A percentile compares a stretch with the other conserved stretches of the same genome.
These are phyloP conservation scores for Hydraecia micacea DNA, from an alignment of 2,888 invertebrate species.

Conservation along the genomic window DNA sequence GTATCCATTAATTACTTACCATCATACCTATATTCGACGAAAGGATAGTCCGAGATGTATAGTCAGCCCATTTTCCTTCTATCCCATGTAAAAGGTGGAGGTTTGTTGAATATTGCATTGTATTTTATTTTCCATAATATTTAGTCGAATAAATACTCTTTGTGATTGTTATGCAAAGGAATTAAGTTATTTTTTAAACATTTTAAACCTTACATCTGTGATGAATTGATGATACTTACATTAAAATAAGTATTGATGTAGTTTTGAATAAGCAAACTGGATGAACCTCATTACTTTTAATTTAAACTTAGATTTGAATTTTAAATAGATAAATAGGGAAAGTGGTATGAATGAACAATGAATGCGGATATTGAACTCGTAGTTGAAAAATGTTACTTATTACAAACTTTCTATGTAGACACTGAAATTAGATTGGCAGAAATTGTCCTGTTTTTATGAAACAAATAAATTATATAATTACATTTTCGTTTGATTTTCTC, in stretches of 20 bases:
- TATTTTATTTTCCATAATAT: background rate
- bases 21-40: background rate
- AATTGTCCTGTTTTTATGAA: background rate
- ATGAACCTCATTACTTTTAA: constrained; percentile 39
- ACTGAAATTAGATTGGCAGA: background rate
- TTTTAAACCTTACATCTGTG: constrained; percentile 1
- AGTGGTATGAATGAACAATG: constrained; percentile 2
- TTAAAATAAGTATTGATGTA: background rate
- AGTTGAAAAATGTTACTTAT: background rate
- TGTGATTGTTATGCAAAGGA: background rate
- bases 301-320: constrained; percentile 36
- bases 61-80: background rate
- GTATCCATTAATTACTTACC: background rate
- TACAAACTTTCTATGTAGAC: background rate
- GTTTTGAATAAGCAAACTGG: background rate
- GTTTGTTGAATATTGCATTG: background rate
- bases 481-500: constrained; percentile 29
- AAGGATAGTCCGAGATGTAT: background rate
- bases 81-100: background rate
- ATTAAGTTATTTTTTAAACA: background rate
- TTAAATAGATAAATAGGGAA: constrained; percentile 41
- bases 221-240: constrained; percentile 11
- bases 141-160: background rate
- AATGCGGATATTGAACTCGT: constrained; percentile 21
- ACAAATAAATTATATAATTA: constrained; percentile 15